Evolutionary conservation across 2,888 invertebrate genomes (phyloP).

Genomic region (Periphyllus acericola): DNA sequence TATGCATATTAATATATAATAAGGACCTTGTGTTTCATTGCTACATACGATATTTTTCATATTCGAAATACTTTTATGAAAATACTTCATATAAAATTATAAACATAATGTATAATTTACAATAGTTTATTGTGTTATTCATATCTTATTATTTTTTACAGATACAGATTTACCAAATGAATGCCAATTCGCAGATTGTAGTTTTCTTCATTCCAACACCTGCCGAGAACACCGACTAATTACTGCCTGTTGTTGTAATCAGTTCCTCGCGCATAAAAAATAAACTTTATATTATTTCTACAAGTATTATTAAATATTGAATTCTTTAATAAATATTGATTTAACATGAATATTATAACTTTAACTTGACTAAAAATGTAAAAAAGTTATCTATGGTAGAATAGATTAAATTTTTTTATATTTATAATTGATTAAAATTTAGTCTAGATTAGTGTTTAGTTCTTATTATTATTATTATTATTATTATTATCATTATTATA

Average conservation of each 20-base stretch:
- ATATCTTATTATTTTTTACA: conserved; percentile 66
- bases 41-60: too few species aligned
- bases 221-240: conserved; percentile 79
- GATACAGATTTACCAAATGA: conserved; percentile 71
- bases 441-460: too few species aligned
- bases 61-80: too few species aligned
- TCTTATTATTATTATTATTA: too few species aligned
- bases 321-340: background rate
- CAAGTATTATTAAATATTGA: background rate
- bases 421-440: too few species aligned
- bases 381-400: background rate
- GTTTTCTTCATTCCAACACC: conserved; percentile 78
- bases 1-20: background rate
- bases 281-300: conserved; percentile 16
- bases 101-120: background rate
- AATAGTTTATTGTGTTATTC: too few species aligned
- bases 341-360: background rate
- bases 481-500: background rate
- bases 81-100: too few species aligned
- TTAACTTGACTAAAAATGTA: background rate
- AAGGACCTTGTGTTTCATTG: background rate
- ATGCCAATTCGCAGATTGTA: conserved; percentile 77
- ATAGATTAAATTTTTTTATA: background rate
- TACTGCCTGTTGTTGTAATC: conserved; percentile 78
- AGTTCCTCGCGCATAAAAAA: conserved; percentile 66